Evolutionary conservation across 2,888 invertebrate species (phyloP).

Genomic region (Trypoxylon attenuatum): DNA sequence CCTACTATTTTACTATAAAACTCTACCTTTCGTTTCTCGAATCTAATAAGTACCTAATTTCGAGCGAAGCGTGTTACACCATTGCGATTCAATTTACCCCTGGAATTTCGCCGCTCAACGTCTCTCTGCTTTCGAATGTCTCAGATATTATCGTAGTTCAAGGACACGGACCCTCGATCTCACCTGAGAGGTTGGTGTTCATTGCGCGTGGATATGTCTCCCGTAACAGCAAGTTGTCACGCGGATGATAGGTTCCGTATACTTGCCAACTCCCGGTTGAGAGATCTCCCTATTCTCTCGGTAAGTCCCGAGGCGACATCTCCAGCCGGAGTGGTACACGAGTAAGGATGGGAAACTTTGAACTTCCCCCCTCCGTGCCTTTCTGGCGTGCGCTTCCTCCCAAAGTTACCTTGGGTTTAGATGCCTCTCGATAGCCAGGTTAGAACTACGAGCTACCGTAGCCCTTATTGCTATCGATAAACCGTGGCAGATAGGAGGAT

Average conservation of each 20-base stretch:
- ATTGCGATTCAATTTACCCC: no score
- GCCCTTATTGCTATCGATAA: slow-evolving; percentile 67
- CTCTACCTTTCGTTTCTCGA: no score
- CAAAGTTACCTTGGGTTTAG: slow-evolving; percentile 32
- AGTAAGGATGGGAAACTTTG: slow-evolving; percentile 34
- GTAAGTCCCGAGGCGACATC: slow-evolving; percentile 48
- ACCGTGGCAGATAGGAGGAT: slow-evolving; percentile 41
- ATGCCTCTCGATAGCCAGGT: slow-evolving; percentile 40
- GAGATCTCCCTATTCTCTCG: slow-evolving; percentile 36
- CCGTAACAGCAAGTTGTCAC: slow-evolving; percentile 41
- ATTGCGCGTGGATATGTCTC: no score
- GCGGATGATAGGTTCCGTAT: slow-evolving; percentile 40
- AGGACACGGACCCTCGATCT: no score
- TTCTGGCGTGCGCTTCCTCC: slow-evolving; percentile 14
- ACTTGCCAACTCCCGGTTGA: slow-evolving; percentile 42
- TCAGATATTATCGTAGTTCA: no score
- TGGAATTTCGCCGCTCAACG: no score
- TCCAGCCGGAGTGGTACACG: slow-evolving; percentile 36
- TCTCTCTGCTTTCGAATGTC: no score
- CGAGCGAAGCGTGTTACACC: no score
- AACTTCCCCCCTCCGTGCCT: slow-evolving; percentile 29
- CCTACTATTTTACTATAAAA: no score
- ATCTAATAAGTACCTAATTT: no score
- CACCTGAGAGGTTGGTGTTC: no score
- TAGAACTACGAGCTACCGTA: slow-evolving; percentile 40